These are phyloP conservation scores for Gadus macrocephalus DNA, from an alignment of 2,113 vertebrate genomes.

Conservation along the genomic window DNA sequence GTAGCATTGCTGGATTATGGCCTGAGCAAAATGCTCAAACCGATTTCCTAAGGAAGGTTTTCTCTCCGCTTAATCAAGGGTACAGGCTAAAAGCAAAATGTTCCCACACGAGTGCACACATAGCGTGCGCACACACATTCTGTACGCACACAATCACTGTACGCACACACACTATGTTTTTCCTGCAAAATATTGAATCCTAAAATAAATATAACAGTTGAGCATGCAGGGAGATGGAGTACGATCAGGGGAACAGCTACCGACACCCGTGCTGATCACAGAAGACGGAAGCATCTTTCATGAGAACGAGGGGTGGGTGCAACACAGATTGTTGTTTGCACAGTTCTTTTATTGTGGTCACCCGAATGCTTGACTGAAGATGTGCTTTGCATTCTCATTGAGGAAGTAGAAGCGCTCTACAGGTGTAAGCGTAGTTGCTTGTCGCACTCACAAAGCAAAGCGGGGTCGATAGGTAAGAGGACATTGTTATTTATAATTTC, in stretches of 20 bases:
- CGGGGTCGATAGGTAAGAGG: neutral
- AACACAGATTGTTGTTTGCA: slow-evolving; percentile 38
- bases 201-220: too few species aligned
- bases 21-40: too few species aligned
- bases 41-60: too few species aligned
- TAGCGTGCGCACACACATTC: too few species aligned
- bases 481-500: neutral
- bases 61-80: too few species aligned
- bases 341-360: slow-evolving; percentile 60
- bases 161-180: too few species aligned
- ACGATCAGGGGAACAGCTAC: neutral
- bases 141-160: too few species aligned
- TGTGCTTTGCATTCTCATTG: slow-evolving; percentile 31
- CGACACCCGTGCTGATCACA: too few species aligned
- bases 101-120: too few species aligned
- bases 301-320: slow-evolving; percentile 37
- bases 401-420: slow-evolving; percentile 58
- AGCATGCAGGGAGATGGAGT: neutral
- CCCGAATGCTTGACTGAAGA: slow-evolving; percentile 52
- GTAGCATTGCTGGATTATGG: too few species aligned
- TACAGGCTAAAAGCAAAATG: too few species aligned
- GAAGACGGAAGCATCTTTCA: slow-evolving; percentile 38
- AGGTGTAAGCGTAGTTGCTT: slow-evolving; percentile 13
- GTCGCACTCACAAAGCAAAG: neutral
- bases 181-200: too few species aligned